Conservation (phyloP, 2,888 invertebrate species). For the Prenolepis imparis region DNA sequence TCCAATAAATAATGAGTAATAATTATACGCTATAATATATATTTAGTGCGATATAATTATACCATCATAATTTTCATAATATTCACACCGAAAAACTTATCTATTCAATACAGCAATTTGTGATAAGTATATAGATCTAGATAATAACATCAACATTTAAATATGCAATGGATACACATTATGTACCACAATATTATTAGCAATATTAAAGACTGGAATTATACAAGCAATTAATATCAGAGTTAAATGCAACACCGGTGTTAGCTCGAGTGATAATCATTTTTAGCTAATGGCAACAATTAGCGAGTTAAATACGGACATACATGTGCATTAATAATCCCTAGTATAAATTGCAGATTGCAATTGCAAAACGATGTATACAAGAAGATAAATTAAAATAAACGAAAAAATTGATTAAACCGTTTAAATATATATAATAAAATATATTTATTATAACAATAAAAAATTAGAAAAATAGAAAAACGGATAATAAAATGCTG, state of each 20-base stretch:
- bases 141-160: not conserved
- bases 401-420: not conserved
- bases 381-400: not conserved
- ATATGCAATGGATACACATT: not conserved
- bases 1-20: slow-evolving; percentile 13
- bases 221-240: not conserved
- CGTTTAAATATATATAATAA: not conserved
- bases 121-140: not conserved
- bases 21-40: slow-evolving; percentile 15
- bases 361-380: slow-evolving; percentile 1
- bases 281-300: not conserved
- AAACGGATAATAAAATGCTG: not conserved
- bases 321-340: not conserved
- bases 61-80: not conserved
- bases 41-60: slow-evolving; percentile 9
- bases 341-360: not conserved
- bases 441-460: no score
- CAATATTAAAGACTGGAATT: slow-evolving; percentile 3
- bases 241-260: not conserved
- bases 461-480: not conserved
- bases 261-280: slow-evolving; percentile 11
- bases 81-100: not conserved
- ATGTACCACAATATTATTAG: slow-evolving; percentile 7
- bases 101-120: not conserved
- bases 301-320: not conserved